Evolutionary conservation across 2,888 invertebrate species (phyloP).

Genomic region (Alitta virens): DNA sequence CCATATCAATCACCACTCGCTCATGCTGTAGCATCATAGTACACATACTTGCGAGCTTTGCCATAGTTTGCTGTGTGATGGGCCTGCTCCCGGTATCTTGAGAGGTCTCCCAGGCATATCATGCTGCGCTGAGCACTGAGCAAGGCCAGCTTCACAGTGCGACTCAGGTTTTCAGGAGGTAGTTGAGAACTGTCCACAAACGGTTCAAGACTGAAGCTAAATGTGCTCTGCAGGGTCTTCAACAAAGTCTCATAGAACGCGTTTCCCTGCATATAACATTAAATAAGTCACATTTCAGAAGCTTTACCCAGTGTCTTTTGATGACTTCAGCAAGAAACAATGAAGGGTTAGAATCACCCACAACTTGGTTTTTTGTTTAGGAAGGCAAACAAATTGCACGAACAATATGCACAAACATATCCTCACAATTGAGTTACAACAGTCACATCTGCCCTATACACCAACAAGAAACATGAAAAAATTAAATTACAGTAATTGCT

Average conservation of each 20-base stretch:
- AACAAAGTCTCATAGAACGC: slow-evolving; percentile 75
- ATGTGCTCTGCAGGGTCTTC: slow-evolving; percentile 71
- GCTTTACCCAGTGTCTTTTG: no score
- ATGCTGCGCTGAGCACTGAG: slow-evolving; percentile 84
- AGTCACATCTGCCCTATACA: no score
- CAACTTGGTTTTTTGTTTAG: no score
- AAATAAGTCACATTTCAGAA: no score
- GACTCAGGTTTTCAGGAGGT: slow-evolving; percentile 59
- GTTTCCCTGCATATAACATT: slow-evolving; percentile 52
- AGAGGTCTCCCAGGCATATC: slow-evolving; percentile 87
- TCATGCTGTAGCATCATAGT: background rate
- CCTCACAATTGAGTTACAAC: no score
- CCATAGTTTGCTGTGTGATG: slow-evolving; percentile 79
- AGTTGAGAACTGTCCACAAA: slow-evolving; percentile 46
- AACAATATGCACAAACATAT: no score
- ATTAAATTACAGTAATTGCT: no score
- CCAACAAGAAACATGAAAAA: no score
- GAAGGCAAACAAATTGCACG: no score
- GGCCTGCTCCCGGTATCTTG: slow-evolving; percentile 83
- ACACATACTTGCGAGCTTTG: slow-evolving; percentile 67
- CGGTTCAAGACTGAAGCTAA: slow-evolving; percentile 67
- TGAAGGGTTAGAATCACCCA: no score
- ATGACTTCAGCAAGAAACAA: no score
- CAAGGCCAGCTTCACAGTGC: slow-evolving; percentile 73
- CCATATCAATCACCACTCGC: no score